These are phyloP conservation scores for Agrenia bidenticulata DNA, from an alignment of 2,888 invertebrate genomes.

Conservation along the genomic window DNA sequence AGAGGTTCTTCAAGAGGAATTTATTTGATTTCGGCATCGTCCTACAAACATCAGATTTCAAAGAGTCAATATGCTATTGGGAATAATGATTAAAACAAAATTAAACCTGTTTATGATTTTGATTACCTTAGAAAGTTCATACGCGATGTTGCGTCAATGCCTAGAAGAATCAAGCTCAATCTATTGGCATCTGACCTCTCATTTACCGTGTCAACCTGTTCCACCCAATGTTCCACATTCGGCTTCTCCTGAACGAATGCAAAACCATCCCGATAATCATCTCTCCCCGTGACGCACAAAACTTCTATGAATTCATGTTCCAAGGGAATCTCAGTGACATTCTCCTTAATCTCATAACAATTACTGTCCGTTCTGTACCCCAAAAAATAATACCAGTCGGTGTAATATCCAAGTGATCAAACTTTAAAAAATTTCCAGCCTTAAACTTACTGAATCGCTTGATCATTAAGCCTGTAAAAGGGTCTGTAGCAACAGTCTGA, in stretches of 20 bases:
- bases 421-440: too few species aligned
- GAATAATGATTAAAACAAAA: too few species aligned
- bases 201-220: constrained; percentile 1
- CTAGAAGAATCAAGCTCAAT: constrained; percentile 79
- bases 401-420: too few species aligned
- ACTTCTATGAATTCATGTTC: constrained; percentile 39
- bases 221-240: constrained; percentile 26
- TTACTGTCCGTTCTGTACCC: too few species aligned
- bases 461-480: constrained; percentile 27
- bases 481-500: constrained; percentile 36
- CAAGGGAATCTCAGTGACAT: constrained; percentile 20
- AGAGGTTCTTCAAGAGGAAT: constrained; percentile 63
- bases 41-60: too few species aligned
- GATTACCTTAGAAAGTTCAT: constrained; percentile 79
- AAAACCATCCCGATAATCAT: constrained; percentile 31
- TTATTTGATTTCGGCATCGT: constrained; percentile 58
- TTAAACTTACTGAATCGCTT: constrained; percentile 24
- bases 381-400: too few species aligned
- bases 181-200: too few species aligned
- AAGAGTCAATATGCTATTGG: too few species aligned
- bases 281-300: constrained; percentile 19
- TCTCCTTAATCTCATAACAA: too few species aligned
- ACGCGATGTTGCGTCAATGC: constrained; percentile 82
- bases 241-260: constrained; percentile 34
- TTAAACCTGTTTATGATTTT: too few species aligned